phyloP scores from a whole-genome alignment of 1,140 invertebrate genomes.

The Matsumurasca onukii region DNA sequence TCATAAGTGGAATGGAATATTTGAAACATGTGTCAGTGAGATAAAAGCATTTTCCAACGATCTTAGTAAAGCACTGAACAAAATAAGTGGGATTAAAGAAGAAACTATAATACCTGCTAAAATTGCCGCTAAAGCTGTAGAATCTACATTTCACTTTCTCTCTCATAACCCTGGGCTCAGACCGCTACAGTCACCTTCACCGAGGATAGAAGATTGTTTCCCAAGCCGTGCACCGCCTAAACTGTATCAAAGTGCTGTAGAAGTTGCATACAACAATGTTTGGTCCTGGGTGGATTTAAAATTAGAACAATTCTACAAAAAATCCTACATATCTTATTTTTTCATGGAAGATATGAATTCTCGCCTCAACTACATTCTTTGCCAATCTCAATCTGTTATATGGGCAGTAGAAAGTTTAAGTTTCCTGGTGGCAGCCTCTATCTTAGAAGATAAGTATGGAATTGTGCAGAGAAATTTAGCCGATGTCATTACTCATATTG shows the following conservation, averaged over 20 bases:
- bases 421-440: slow-evolving; percentile 62
- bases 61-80: slow-evolving; percentile 43
- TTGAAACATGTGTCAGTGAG: slow-evolving; percentile 58
- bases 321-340: slow-evolving; percentile 25
- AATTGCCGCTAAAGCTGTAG: neutral
- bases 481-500: slow-evolving; percentile 61
- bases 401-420: slow-evolving; percentile 71
- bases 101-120: neutral
- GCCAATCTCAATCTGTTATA: slow-evolving; percentile 62
- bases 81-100: slow-evolving; percentile 9
- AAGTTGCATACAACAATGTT: slow-evolving; percentile 7
- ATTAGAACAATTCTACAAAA: slow-evolving; percentile 18
- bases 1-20: slow-evolving; percentile 72
- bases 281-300: slow-evolving; percentile 18
- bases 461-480: slow-evolving; percentile 76
- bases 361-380: slow-evolving; percentile 24
- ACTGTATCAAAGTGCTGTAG: slow-evolving; percentile 20
- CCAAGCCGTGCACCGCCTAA: neutral
- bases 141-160: neutral
- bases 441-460: slow-evolving; percentile 75
- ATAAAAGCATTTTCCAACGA: slow-evolving; percentile 62
- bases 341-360: slow-evolving; percentile 29
- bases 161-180: neutral
- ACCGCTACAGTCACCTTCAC: neutral
- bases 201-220: too few species aligned